phyloP scores from a whole-genome alignment of 2,797 vertebrate species.

The Aplochiton taeniatus region DNA sequence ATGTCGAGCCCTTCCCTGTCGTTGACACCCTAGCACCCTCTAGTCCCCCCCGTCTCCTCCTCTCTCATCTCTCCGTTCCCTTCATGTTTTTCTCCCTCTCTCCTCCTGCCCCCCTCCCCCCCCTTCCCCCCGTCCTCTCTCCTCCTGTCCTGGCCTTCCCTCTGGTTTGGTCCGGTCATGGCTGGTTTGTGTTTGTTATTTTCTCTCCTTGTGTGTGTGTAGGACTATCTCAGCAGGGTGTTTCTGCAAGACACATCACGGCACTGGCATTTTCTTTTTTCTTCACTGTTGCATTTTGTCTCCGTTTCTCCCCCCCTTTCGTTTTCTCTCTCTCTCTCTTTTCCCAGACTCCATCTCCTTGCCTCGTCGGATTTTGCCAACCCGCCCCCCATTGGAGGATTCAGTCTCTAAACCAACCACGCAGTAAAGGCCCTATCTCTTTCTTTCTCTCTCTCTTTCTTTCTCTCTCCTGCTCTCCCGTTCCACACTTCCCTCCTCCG shows the following conservation, averaged over 20 bases:
- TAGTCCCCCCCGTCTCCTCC: slow-evolving; percentile 14
- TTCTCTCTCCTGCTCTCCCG: slow-evolving; percentile 11
- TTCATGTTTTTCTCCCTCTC: slow-evolving; percentile 7
- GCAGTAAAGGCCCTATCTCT: background rate
- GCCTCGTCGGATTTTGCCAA: too few relatives aligned
- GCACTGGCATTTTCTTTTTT: background rate
- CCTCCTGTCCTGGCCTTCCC: background rate
- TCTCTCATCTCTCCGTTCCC: slow-evolving; percentile 21
- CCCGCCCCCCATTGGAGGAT: too few relatives aligned
- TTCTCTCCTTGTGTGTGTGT: too few relatives aligned
- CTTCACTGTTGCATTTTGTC: too few relatives aligned
- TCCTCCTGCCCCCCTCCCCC: slow-evolving; percentile 4
- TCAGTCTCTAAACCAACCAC: too few relatives aligned
- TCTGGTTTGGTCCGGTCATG: slow-evolving; percentile 13
- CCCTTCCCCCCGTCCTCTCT: background rate
- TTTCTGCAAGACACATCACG: slow-evolving; percentile 1
- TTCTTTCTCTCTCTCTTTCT: slow-evolving; percentile 14
- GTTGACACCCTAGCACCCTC: background rate
- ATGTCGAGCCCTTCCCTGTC: background rate
- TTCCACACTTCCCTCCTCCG: slow-evolving; percentile 12
- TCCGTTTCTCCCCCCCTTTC: background rate
- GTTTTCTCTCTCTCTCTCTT: background rate
- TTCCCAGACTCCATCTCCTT: too few relatives aligned
- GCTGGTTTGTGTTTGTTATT: slow-evolving; percentile 1
- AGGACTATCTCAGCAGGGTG: background rate